A percentile compares a stretch with the other conserved stretches of the same genome.
phyloP scores from a whole-genome alignment of 2,113 vertebrate genomes.

The Origma solitaria region DNA sequence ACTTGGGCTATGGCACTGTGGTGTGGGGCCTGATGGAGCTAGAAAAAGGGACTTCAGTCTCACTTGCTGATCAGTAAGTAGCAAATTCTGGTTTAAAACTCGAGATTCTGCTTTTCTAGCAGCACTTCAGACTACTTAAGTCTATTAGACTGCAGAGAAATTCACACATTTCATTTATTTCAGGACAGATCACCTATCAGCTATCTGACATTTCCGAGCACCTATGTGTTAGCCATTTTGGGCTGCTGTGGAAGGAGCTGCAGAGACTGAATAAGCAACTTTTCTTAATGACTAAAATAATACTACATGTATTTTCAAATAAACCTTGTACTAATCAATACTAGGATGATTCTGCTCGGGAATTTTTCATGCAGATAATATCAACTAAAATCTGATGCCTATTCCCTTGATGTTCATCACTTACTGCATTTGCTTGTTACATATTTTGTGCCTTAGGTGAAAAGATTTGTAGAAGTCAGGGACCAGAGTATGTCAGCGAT shows the following conservation, averaged over 20 bases:
- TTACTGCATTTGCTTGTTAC: not conserved
- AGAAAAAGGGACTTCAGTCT: not conserved
- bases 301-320: not conserved
- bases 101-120: not conserved
- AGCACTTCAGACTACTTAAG: not conserved
- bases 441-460: not conserved
- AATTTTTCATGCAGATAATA: not conserved
- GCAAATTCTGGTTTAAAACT: not conserved
- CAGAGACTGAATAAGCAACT: not conserved
- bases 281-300: not conserved
- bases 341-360: not conserved
- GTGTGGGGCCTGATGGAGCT: not conserved
- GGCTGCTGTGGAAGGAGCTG: not conserved
- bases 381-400: not conserved
- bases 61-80: not conserved
- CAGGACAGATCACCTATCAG: not conserved
- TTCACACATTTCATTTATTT: not conserved
- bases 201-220: not conserved
- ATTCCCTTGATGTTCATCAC: not conserved
- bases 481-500: not conserved
- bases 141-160: not conserved
- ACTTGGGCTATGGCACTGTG: not conserved
- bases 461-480: not conserved
- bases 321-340: not conserved
- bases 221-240: not conserved